Evolutionary conservation across 2,888 invertebrate species (phyloP).

Genomic region (Shargacucullia verbasci): DNA sequence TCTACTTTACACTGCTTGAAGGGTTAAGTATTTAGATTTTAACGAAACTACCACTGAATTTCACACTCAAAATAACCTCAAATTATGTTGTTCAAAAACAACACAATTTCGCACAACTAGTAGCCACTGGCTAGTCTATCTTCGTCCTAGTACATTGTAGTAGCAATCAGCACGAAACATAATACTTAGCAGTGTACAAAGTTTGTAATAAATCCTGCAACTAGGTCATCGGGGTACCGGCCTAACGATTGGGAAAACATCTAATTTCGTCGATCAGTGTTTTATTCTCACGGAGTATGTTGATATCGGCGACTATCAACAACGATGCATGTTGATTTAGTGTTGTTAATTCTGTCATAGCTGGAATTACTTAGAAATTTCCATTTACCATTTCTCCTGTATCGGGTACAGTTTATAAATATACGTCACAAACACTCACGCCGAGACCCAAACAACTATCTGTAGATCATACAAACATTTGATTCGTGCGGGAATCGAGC

Average conservation of each 20-base stretch:
- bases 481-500: no score
- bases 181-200: slow-evolving; percentile 37
- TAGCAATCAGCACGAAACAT: slow-evolving; percentile 24
- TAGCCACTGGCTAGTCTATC: slow-evolving; percentile 32
- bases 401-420: no score
- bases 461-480: no score
- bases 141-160: slow-evolving; percentile 38
- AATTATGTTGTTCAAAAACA: slow-evolving; percentile 5
- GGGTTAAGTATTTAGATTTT: background rate
- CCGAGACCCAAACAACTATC: no score
- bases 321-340: slow-evolving; percentile 40
- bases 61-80: background rate
- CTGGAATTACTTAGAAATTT: slow-evolving; percentile 13
- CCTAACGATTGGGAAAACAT: slow-evolving; percentile 70
- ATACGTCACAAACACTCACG: no score
- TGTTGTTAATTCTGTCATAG: slow-evolving; percentile 41
- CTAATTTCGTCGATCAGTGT: slow-evolving; percentile 77
- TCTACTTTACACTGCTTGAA: no score
- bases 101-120: slow-evolving; percentile 4
- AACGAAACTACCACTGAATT: background rate
- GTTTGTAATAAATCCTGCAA: slow-evolving; percentile 66
- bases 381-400: no score
- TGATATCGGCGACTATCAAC: slow-evolving; percentile 46
- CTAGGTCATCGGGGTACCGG: slow-evolving; percentile 64
- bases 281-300: slow-evolving; percentile 55